Percentiles rank a stretch among this genome's conserved stretches.
phyloP scores from a whole-genome alignment of 2,888 invertebrate species.

The Psococerastis gibbosa region DNA sequence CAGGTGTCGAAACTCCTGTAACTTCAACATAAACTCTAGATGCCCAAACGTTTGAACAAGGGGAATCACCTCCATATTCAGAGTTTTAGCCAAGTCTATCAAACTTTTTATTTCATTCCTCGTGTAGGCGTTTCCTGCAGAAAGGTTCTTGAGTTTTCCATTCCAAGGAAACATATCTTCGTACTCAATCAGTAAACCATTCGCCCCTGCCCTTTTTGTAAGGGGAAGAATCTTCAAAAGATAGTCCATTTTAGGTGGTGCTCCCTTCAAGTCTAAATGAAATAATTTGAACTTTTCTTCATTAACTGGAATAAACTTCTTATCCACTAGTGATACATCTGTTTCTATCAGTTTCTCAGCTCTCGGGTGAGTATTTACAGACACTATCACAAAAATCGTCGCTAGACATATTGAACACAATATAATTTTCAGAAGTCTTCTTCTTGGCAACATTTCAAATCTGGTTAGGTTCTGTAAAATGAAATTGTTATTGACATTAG shows the following conservation, averaged over 20 bases:
- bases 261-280: conserved; percentile 33
- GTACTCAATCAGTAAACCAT: conserved; percentile 37
- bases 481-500: no score
- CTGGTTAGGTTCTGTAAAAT: no score
- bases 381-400: no score
- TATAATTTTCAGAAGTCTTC: no score
- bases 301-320: background rate
- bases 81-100: conserved; percentile 22
- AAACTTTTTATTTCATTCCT: conserved; percentile 19
- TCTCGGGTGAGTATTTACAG: no score
- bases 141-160: conserved; percentile 23
- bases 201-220: conserved; percentile 25
- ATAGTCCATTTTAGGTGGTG: conserved; percentile 28
- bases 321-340: no score
- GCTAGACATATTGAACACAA: no score
- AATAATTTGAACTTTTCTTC: conserved; percentile 20
- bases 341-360: no score
- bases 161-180: conserved; percentile 41
- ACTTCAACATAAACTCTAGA: conserved; percentile 30
- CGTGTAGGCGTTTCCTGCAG: conserved; percentile 27
- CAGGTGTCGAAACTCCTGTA: conserved; percentile 24
- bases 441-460: no score
- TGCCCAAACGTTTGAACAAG: conserved; percentile 33
- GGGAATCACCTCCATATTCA: conserved; percentile 29
- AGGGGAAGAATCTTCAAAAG: conserved; percentile 21